These are phyloP conservation scores for Brachyhypopomus occidentalis DNA, from an alignment of 2,113 vertebrate species.

Conservation along the genomic window DNA sequence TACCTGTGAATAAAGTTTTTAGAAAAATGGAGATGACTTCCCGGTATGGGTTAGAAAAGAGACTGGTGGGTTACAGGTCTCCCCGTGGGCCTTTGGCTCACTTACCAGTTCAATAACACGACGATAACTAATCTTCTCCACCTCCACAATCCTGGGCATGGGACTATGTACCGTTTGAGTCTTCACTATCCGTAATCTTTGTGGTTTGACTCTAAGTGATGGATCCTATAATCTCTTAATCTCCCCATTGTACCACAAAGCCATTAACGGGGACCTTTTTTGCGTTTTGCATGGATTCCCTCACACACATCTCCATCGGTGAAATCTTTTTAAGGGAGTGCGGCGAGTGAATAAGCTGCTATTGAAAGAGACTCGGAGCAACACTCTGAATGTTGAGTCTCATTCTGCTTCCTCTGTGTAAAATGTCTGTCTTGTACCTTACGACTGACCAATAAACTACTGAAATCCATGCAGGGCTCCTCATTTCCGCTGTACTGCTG, in stretches of 20 bases:
- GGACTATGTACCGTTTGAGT: not conserved
- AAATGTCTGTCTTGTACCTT: conserved; percentile 76
- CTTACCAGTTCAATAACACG: not conserved
- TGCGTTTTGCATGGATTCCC: conserved; percentile 9
- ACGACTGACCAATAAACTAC: conserved; percentile 71
- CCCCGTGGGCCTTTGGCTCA: not conserved
- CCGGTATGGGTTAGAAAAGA: conserved; percentile 12
- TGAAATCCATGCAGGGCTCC: conserved; percentile 2
- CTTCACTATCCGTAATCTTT: not conserved
- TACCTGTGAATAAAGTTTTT: conserved; percentile 53
- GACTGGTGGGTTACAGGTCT: too few relatives aligned
- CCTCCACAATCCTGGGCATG: not conserved
- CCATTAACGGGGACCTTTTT: not conserved
- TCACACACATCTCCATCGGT: not conserved
- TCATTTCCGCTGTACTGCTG: not conserved
- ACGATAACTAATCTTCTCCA: not conserved
- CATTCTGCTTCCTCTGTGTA: conserved; percentile 69
- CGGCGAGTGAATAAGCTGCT: not conserved
- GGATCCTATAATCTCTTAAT: not conserved
- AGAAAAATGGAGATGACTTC: conserved; percentile 33
- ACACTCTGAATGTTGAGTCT: conserved; percentile 8
- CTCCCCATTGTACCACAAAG: not conserved
- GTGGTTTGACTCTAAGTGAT: not conserved
- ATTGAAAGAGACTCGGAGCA: not conserved
- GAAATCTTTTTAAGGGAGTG: not conserved